phyloP scores from a whole-genome alignment of 2,888 invertebrate species.

The Microctonus hyperodae region DNA sequence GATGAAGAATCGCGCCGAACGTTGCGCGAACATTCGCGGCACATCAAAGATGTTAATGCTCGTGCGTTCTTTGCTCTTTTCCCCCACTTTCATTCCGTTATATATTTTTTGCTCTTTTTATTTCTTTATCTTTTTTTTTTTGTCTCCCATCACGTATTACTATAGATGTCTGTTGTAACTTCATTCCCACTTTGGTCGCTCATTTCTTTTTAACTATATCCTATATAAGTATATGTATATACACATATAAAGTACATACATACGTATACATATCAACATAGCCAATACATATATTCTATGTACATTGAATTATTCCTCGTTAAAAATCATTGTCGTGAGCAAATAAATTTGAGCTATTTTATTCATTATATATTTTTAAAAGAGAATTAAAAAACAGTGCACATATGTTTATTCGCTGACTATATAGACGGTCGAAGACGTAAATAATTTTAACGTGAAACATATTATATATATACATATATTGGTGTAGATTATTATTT shows the following conservation, averaged over 20 bases:
- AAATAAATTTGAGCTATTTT: constrained; percentile 1
- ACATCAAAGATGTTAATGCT: constrained; percentile 58
- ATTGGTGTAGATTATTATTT: not conserved
- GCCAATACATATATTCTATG: too few relatives aligned
- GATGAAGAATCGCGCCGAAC: constrained; percentile 26
- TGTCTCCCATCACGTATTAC: constrained; percentile 2
- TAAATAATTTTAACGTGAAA: not conserved
- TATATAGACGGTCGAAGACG: not conserved
- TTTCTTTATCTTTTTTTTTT: constrained; percentile 20
- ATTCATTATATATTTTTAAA: not conserved
- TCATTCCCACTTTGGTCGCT: not conserved
- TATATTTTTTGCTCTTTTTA: constrained; percentile 21
- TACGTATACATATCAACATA: too few relatives aligned
- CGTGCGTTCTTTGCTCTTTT: constrained; percentile 30
- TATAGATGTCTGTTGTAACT: not conserved
- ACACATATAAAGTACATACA: too few relatives aligned
- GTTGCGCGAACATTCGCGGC: constrained; percentile 45
- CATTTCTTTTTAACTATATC: not conserved
- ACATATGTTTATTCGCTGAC: not conserved
- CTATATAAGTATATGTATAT: too few relatives aligned
- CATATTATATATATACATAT: not conserved
- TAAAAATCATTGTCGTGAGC: not conserved
- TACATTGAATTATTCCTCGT: constrained; percentile 14
- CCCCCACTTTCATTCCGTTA: constrained; percentile 18
- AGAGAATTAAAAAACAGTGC: not conserved